Evolutionary conservation across 1,140 invertebrate species (phyloP).

Genomic region (Eriosoma lanigerum): DNA sequence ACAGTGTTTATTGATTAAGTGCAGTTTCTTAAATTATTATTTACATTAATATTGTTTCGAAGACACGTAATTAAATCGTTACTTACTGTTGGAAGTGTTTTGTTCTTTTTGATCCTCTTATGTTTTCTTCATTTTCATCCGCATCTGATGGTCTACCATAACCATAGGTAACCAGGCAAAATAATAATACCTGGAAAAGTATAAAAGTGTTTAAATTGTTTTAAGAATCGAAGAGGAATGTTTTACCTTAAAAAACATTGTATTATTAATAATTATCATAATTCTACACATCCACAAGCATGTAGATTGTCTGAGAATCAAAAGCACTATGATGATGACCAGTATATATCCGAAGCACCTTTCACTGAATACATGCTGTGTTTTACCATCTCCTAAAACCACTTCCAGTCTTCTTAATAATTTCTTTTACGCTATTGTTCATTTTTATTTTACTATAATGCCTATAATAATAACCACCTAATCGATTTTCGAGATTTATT

Average conservation of each 20-base stretch:
- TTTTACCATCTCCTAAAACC: constrained; percentile 30
- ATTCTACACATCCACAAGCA: not conserved
- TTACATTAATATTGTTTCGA: not conserved
- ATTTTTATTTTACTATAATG: not conserved
- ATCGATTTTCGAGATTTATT: constrained; percentile 18
- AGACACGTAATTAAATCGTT: not conserved
- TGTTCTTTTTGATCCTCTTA: not conserved
- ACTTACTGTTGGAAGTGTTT: constrained; percentile 47
- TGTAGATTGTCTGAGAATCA: constrained; percentile 25
- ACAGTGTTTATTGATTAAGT: constrained; percentile 42
- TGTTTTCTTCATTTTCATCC: not conserved
- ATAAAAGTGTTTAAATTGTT: not conserved
- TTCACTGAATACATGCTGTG: constrained; percentile 3
- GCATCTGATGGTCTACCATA: not conserved
- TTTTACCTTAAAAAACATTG: constrained; percentile 27
- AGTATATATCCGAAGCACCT: not conserved
- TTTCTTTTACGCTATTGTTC: constrained; percentile 14
- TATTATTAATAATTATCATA: not conserved
- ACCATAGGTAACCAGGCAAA: not conserved
- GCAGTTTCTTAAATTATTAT: constrained; percentile 10
- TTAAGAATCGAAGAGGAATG: no score
- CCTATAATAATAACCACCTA: not conserved
- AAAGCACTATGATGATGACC: constrained; percentile 42
- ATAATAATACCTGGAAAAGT: constrained; percentile 30
- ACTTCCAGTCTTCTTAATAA: constrained; percentile 1